Evolutionary conservation across 2,113 vertebrate species (phyloP).

Genomic region (Lepidothrix coronata): DNA sequence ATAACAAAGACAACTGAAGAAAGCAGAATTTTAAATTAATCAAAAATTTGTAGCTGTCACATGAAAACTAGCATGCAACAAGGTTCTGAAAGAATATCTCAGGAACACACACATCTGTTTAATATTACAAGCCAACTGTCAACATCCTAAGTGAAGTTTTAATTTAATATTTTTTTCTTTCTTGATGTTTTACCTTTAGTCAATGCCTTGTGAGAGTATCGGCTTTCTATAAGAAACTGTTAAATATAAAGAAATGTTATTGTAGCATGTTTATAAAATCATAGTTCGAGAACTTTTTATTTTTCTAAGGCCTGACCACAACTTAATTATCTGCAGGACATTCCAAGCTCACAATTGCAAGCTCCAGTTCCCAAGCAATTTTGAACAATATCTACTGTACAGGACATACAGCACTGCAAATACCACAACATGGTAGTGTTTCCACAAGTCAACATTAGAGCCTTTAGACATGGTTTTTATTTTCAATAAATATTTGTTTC

Average conservation of each 20-base stretch:
- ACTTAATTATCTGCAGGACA: constrained; percentile 93
- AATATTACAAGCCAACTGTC: constrained; percentile 93
- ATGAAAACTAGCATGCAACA: constrained; percentile 72
- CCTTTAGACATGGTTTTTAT: constrained; percentile 72
- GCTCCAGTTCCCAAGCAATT: constrained; percentile 85
- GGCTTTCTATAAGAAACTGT: constrained; percentile 94
- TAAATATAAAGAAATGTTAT: constrained; percentile 98
- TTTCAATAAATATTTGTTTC: constrained; percentile 77
- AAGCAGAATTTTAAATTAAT: constrained; percentile 72
- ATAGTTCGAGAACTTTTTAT: constrained; percentile 86
- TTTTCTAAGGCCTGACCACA: constrained; percentile 86
- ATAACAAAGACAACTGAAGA: constrained; percentile 54
- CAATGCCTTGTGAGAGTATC: constrained; percentile 95
- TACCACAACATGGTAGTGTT: constrained; percentile 79
- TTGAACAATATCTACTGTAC: constrained; percentile 83
- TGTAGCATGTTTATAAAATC: constrained; percentile 98
- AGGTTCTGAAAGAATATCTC: constrained; percentile 81
- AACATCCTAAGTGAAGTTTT: constrained; percentile 96
- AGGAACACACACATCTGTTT: constrained; percentile 94
- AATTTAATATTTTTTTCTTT: constrained; percentile 97
- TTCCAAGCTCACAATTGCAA: constrained; percentile 88
- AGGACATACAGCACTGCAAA: constrained; percentile 71
- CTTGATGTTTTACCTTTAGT: constrained; percentile 99
- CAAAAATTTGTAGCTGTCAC: constrained; percentile 84
- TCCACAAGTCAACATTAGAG: constrained; percentile 80